Conservation (phyloP, 2,888 invertebrate species). For the Pterostichus niger region DNA sequence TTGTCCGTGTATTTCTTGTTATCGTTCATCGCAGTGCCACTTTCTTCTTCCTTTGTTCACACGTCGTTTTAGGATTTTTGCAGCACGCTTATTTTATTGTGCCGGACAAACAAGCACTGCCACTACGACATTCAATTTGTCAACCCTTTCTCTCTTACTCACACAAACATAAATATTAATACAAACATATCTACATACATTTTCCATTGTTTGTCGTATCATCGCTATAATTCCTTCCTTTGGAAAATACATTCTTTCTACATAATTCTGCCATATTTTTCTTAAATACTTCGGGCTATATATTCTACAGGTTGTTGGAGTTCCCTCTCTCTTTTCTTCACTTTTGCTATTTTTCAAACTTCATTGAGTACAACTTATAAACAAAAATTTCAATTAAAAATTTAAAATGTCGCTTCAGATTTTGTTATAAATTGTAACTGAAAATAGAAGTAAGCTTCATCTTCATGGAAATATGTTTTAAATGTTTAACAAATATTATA, state of each 20-base stretch:
- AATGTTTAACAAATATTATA: too few relatives aligned
- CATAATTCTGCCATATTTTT: neutral
- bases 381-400: too few relatives aligned
- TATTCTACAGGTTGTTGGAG: too few relatives aligned
- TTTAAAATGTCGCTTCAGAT: too few relatives aligned
- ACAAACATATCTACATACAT: constrained; percentile 14
- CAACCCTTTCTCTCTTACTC: constrained; percentile 54
- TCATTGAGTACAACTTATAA: too few relatives aligned
- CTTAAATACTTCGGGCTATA: neutral
- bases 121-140: constrained; percentile 48
- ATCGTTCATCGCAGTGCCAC: constrained; percentile 64
- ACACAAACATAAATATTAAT: constrained; percentile 34
- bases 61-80: constrained; percentile 57
- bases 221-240: neutral
- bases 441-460: too few relatives aligned
- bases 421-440: too few relatives aligned
- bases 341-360: too few relatives aligned
- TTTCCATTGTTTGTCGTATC: constrained; percentile 25
- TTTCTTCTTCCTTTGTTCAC: constrained; percentile 66
- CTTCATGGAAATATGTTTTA: too few relatives aligned
- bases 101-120: constrained; percentile 42
- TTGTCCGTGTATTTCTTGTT: constrained; percentile 59
- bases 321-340: too few relatives aligned
- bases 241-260: neutral
- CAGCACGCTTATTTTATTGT: constrained; percentile 31